These are phyloP conservation scores for Epinephelus cyanopodus DNA, from an alignment of 2,113 vertebrate species.

Conservation along the genomic window DNA sequence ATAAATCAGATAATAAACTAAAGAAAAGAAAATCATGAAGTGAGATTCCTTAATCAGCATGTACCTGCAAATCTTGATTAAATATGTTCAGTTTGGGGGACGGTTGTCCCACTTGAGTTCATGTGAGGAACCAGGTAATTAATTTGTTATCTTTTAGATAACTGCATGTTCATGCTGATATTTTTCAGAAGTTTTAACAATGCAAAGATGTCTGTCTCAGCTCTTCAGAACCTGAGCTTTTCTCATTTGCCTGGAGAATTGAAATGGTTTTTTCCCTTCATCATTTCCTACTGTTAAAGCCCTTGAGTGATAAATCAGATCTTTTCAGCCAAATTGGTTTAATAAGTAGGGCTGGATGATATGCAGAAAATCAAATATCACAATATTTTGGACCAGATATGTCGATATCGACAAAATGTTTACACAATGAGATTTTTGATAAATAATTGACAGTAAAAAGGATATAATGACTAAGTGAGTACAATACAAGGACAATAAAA, in stretches of 20 bases:
- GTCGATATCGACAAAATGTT: too few species aligned
- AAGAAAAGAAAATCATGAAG: neutral
- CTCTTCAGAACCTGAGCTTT: neutral
- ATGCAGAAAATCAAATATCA: too few species aligned
- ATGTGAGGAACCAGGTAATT: neutral
- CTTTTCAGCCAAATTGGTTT: neutral
- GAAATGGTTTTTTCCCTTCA: neutral
- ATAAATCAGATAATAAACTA: neutral
- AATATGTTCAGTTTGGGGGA: neutral
- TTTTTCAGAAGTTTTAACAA: neutral
- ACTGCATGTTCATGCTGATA: neutral
- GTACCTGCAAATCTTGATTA: neutral
- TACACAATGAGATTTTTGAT: too few species aligned
- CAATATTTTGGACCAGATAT: too few species aligned
- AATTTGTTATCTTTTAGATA: slow-evolving; percentile 7
- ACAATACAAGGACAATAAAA: too few species aligned
- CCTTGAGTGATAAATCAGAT: neutral
- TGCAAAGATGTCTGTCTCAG: neutral
- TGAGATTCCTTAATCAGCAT: neutral
- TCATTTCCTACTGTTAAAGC: neutral
- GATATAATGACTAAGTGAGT: too few species aligned
- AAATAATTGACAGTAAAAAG: too few species aligned
- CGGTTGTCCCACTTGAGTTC: too few species aligned
- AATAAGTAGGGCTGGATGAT: too few species aligned
- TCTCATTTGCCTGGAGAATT: neutral